Conservation (phyloP, 2,888 invertebrate genomes). For the Clivina fossor region DNA sequence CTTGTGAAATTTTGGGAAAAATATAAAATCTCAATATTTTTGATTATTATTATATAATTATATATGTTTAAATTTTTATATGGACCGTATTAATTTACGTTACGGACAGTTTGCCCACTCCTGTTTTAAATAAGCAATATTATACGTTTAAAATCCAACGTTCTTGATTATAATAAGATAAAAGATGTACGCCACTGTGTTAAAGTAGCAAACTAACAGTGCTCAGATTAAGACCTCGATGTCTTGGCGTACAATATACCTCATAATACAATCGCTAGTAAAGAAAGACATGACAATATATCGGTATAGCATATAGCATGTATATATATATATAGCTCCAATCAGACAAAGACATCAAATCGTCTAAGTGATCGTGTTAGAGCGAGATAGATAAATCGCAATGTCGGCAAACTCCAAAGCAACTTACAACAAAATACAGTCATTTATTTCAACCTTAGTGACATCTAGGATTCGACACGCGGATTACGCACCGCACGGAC, state of each 20-base stretch:
- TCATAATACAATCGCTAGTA: constrained; percentile 4
- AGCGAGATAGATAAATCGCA: constrained; percentile 4
- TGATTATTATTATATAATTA: not conserved
- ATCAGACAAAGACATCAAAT: not conserved
- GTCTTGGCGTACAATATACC: not conserved
- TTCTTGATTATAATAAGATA: not conserved
- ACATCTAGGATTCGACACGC: constrained; percentile 54
- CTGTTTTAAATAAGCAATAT: not conserved
- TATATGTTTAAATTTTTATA: constrained; percentile 10
- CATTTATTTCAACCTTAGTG: constrained; percentile 55
- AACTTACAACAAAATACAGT: constrained; percentile 49
- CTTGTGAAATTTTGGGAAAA: no score
- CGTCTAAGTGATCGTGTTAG: not conserved
- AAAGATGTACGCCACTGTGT: constrained; percentile 15
- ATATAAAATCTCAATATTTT: not conserved
- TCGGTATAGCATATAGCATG: not conserved
- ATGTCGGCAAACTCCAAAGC: constrained; percentile 41
- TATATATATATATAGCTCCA: not conserved
- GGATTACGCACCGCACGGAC: constrained; percentile 50
- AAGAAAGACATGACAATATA: not conserved
- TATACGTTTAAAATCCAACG: not conserved
- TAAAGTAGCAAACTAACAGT: constrained; percentile 27
- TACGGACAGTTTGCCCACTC: no score
- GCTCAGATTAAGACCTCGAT: constrained; percentile 31
- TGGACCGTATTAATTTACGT: constrained; percentile 3